A percentile compares a stretch with the other conserved stretches of the same genome.
Conservation (phyloP, 2,888 invertebrate species). For the Teleogryllus oceanicus region DNA sequence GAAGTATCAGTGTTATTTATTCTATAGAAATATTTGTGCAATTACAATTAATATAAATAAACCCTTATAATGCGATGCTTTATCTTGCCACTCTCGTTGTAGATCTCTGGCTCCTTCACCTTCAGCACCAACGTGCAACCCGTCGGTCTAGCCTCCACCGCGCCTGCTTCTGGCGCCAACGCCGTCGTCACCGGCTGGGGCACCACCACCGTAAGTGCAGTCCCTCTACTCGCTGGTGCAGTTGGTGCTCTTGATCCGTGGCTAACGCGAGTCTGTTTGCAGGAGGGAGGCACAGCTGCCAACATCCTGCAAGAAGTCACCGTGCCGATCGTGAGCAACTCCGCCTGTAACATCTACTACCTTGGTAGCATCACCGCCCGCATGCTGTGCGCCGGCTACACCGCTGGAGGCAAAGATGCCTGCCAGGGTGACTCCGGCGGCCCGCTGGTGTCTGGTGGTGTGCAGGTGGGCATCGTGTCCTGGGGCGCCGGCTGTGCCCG, state of each 20-base stretch:
- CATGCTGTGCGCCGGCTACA: constrained; percentile 41
- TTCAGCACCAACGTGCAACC: constrained; percentile 47
- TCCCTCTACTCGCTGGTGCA: too few species aligned
- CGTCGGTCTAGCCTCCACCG: constrained; percentile 42
- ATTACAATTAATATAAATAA: too few species aligned
- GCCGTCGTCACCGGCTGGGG: constrained; percentile 48
- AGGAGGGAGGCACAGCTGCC: constrained; percentile 12
- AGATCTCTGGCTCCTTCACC: constrained; percentile 41
- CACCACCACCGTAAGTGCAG: constrained; percentile 38
- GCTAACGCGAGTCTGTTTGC: constrained; percentile 40
- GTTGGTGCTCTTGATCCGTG: too few species aligned
- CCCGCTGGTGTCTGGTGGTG: too few species aligned
- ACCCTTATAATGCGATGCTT: too few species aligned
- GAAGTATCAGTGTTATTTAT: too few species aligned
- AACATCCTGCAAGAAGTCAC: constrained; percentile 26
- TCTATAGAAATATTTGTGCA: too few species aligned
- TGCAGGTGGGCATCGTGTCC: too few species aligned
- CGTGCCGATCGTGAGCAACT: constrained; percentile 27
- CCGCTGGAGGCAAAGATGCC: constrained; percentile 40
- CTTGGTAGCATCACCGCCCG: constrained; percentile 35
- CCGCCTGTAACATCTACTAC: constrained; percentile 32
- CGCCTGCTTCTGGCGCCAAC: constrained; percentile 42
- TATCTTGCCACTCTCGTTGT: background rate
- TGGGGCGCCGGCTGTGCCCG: too few species aligned
- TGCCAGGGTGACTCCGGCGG: constrained; percentile 34